A percentile compares a stretch with the other conserved stretches of the same genome.
phyloP scores from a whole-genome alignment of 2,113 vertebrate species.

The Rallus limicola region DNA sequence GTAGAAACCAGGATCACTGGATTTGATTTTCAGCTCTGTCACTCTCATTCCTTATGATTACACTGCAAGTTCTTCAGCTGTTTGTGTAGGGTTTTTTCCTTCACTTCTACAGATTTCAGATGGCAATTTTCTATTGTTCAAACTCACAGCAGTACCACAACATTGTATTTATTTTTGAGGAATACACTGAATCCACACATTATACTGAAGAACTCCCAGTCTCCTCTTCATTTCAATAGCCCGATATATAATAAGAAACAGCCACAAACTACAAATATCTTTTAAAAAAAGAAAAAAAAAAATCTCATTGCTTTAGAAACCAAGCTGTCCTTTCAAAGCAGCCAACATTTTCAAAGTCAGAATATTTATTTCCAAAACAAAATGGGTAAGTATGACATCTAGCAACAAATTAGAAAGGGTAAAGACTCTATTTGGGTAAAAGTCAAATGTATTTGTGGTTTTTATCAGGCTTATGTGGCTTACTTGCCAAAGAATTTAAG shows the following conservation, averaged over 20 bases:
- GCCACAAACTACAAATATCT: not conserved
- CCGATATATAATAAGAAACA: not conserved
- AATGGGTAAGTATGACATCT: constrained; percentile 10
- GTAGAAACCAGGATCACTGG: not conserved
- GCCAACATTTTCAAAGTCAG: constrained; percentile 8
- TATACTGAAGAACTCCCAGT: not conserved
- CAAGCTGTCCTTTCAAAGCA: not conserved
- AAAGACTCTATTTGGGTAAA: constrained; percentile 16
- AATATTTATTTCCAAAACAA: constrained; percentile 52
- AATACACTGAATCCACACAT: not conserved
- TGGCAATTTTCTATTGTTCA: not conserved
- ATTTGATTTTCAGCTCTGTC: not conserved
- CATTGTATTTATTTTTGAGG: not conserved
- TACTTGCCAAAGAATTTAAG: constrained; percentile 57
- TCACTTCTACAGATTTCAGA: not conserved
- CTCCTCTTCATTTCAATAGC: not conserved
- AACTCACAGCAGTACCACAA: not conserved
- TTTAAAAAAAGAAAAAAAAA: not conserved
- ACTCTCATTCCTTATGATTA: not conserved
- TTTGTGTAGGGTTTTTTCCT: not conserved
- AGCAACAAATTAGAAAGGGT: constrained; percentile 55
- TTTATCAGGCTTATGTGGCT: not conserved
- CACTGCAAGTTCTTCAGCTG: not conserved
- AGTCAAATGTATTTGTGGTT: constrained; percentile 53
- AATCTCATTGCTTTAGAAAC: not conserved